These are phyloP conservation scores for Epsilonema sp. DNA, from an alignment of 2,888 invertebrate genomes.

Conservation along the genomic window DNA sequence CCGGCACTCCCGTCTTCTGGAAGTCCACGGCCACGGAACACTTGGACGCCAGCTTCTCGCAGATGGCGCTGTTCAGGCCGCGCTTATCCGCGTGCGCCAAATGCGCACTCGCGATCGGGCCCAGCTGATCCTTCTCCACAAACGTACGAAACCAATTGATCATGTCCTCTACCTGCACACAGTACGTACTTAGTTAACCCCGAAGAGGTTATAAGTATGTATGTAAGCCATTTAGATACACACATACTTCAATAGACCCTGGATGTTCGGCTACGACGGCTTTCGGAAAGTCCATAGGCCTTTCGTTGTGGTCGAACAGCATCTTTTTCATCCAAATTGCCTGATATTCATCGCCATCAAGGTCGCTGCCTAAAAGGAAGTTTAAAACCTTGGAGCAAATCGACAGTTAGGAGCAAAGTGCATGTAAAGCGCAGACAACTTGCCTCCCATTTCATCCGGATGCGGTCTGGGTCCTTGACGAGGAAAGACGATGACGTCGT, in stretches of 20 bases:
- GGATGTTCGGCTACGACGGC: no score
- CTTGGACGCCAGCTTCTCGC: conserved; percentile 20
- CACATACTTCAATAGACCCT: no score
- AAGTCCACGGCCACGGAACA: conserved; percentile 25
- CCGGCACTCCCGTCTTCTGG: conserved; percentile 29
- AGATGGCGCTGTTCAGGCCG: conserved; percentile 12
- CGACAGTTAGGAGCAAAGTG: not conserved
- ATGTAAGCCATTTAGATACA: no score
- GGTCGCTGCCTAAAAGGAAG: conserved; percentile 24
- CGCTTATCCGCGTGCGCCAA: conserved; percentile 23
- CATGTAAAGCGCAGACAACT: not conserved
- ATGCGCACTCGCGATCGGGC: conserved; percentile 25
- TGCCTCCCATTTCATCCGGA: conserved; percentile 31
- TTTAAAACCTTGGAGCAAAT: no score
- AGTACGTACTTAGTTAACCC: no score
- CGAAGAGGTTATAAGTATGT: no score
- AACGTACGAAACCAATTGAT: conserved; percentile 27
- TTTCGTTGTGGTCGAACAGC: conserved; percentile 19
- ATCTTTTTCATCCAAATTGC: conserved; percentile 28
- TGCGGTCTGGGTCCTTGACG: conserved; percentile 29
- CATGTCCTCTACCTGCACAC: conserved; percentile 12
- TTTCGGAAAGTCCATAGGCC: conserved; percentile 14
- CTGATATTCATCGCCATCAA: conserved; percentile 32
- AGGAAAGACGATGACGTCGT: conserved; percentile 33
- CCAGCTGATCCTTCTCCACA: conserved; percentile 26